Base-by-base conservation (phyloP, 2,113 vertebrate genomes). In the Lycocorax pyrrhopterus region DNA sequence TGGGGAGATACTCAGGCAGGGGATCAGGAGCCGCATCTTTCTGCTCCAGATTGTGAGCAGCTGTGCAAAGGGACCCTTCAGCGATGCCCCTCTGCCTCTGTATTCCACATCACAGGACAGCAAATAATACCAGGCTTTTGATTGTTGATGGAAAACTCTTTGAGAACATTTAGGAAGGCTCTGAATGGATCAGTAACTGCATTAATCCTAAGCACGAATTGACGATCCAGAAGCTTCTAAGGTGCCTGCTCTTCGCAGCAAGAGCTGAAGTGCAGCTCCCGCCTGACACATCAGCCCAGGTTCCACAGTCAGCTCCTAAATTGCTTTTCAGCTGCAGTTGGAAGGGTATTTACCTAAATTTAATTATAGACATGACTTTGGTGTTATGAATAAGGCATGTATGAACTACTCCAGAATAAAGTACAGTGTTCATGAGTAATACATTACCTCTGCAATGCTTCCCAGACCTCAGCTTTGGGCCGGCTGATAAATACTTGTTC, bases 401-500 rank as follows among this genome's bases (percentile, higher is more conserved):
- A 90, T 0, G 0, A 79, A 64, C 66, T 46, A 47, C 35, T 90
- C 63, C 76, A 59, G 72, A 81, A 51, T n/a, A 5, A 84, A 89
- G 76, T 20, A 44, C 47, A 62, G 75, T 12, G 64, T 41, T 77
- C 79, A 83, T 30, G 67, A 92, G 89, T 49, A 84, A 90, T 39
- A 20, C 33, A 49, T 83, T 20, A 76, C 75, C 91, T 51, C 75
- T 71, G 83, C 91, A 90, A 55, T 11, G 43, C 5, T 81, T 74
- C 86, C 68, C 89, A 87, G 93, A 74, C 76, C 83, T 46, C 33
- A 59, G 72, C 79, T 93, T 88, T 88, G 7, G 13, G 72, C 72
- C 90, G 35, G 59, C 30, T 92, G 89, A 94, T 89, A 89, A 94
- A 93, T 89, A 84, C 89, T 89, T 86, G 88, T 67, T 89, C 94